phyloP scores from a whole-genome alignment of 2,888 invertebrate species.

The Protophormia terraenovae region DNA sequence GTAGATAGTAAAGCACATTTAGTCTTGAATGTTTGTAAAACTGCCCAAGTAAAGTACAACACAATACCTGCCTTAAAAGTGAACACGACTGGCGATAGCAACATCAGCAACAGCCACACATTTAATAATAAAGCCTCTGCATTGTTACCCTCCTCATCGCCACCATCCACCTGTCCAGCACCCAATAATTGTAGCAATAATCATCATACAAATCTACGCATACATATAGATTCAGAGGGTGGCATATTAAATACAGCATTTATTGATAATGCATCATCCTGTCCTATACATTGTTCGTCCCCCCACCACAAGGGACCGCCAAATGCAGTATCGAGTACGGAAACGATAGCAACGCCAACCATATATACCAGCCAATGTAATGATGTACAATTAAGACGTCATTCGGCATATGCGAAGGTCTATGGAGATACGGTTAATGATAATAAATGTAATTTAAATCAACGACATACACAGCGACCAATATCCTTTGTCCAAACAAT shows the following conservation, averaged over 20 bases:
- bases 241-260: slow-evolving; percentile 70
- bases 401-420: slow-evolving; percentile 70
- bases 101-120: background rate
- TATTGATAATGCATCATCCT: slow-evolving; percentile 62
- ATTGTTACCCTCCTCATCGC: background rate
- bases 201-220: slow-evolving; percentile 38
- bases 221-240: slow-evolving; percentile 55
- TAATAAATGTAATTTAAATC: slow-evolving; percentile 61
- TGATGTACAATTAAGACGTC: slow-evolving; percentile 66
- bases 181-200: background rate
- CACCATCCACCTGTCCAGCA: background rate
- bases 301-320: background rate
- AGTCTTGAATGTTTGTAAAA: slow-evolving; percentile 73
- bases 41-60: slow-evolving; percentile 69
- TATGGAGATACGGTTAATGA: slow-evolving; percentile 71
- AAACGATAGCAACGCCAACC: background rate
- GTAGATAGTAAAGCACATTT: slow-evolving; percentile 72
- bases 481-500: slow-evolving; percentile 76
- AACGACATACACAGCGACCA: slow-evolving; percentile 66
- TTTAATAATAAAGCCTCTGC: slow-evolving; percentile 12
- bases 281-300: slow-evolving; percentile 20
- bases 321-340: background rate
- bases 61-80: slow-evolving; percentile 48
- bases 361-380: slow-evolving; percentile 30
- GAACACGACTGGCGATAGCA: slow-evolving; percentile 6